Base-by-base conservation (phyloP, 1,140 invertebrate species). In the Drosophila trapezifrons region DNA sequence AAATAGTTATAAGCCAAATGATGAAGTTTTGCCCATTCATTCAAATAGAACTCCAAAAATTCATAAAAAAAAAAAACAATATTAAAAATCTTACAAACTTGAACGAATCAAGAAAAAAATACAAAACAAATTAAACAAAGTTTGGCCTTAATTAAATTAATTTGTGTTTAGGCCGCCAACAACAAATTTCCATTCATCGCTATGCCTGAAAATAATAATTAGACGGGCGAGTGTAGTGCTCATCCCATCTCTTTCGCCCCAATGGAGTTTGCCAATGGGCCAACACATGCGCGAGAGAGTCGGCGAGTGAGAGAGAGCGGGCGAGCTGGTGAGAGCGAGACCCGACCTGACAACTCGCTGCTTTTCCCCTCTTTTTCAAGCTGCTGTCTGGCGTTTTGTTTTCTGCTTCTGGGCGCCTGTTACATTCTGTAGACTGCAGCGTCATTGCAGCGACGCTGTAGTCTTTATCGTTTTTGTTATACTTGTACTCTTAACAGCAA, bases 391-490 rank as follows among this genome's bases (percentile, higher is more conserved):
- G 29, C 55, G 63, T 51, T 60, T 43, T 54, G n/a, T 13, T 60
- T 18, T 35, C 32, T 15, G 8, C 17, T 69, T 54, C 71, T 90
- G 87, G 64, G 74, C 65, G 76, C 87, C 87, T 90, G 87, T 74
- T 90, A 90, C 87, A 76, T 90, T 90, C 87, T 90, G 87, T 90
- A 90, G 87, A 90, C 87, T 90, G 87, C 82, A 90, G 89, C 86
- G 86, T 90, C 86, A 90, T 90, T 90, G 80, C 87, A 90, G 87
- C 80, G 74, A 67, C 79, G 58, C 38, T 78, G 51, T 37, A 46
- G 57, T 54, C 32, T 25, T 69, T 51, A 46, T 46, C 59, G 40
- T 75, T 64, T 52, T 45, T 66, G 27, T 49, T 40, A 45, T 35
- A 63, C 25, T 40, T 55, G 54, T 56, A 70, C 57, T 58, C 56